Conservation (phyloP, 2,113 vertebrate genomes). For the Bufo gargarizans region DNA sequence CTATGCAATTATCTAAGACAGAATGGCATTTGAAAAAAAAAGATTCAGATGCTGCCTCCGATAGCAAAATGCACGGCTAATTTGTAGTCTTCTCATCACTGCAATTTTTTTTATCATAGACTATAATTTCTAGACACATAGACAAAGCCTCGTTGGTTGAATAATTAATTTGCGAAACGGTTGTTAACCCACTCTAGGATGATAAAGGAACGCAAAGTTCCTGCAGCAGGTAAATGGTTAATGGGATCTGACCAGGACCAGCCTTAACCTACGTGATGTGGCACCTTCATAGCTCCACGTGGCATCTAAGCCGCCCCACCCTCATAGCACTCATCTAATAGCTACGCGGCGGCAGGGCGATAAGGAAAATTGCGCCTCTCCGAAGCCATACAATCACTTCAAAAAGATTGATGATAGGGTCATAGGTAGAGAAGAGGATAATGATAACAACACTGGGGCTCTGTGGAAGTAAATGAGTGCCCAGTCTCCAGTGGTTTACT, state of each 20-base stretch:
- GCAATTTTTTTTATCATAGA: constrained; percentile 19
- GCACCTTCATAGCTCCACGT: neutral
- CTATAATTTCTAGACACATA: constrained; percentile 34
- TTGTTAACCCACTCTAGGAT: constrained; percentile 31
- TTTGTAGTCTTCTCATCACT: constrained; percentile 44
- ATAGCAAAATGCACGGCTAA: neutral
- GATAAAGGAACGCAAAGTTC: neutral
- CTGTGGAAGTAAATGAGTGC: no score
- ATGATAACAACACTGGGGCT: no score
- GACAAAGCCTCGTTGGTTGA: constrained; percentile 39
- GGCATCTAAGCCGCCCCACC: neutral
- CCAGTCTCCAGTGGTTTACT: no score
- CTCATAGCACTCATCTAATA: neutral
- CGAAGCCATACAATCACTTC: no score
- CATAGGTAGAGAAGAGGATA: no score
- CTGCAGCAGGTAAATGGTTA: neutral
- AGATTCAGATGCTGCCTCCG: neutral
- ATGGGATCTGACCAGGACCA: neutral
- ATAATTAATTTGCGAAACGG: constrained; percentile 36
- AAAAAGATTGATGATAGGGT: no score
- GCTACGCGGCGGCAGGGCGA: neutral
- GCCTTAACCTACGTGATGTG: neutral
- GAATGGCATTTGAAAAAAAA: constrained; percentile 51
- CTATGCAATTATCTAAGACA: constrained; percentile 42
- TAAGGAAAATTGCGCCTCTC: no score